phyloP scores from a whole-genome alignment of 2,888 invertebrate species.

The Malthinus flaveolus region DNA sequence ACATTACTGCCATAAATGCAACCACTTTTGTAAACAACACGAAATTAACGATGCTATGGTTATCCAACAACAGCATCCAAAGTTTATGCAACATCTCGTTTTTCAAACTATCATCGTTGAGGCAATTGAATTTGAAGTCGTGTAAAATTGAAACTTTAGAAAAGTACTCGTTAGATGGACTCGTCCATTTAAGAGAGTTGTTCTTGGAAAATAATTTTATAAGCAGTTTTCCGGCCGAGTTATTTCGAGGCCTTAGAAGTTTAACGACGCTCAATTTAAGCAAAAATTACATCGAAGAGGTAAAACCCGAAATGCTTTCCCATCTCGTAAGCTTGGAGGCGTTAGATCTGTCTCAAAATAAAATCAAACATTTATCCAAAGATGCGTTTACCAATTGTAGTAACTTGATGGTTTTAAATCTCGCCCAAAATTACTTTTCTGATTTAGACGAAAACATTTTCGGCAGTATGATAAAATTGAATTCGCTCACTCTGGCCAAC shows the following conservation, averaged over 20 bases:
- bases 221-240: not conserved
- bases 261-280: not conserved
- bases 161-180: not conserved
- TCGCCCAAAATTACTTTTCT: not conserved
- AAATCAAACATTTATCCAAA: not conserved
- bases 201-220: not conserved
- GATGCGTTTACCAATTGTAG: not conserved
- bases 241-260: not conserved
- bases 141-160: not conserved
- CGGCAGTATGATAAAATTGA: not conserved
- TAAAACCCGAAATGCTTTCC: not conserved
- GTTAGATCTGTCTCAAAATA: not conserved
- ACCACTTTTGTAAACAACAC: not conserved
- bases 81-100: not conserved
- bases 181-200: not conserved
- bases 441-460: not conserved
- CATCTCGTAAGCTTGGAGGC: not conserved
- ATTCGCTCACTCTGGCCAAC: not conserved
- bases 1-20: not conserved
- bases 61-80: not conserved
- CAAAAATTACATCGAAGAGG: not conserved
- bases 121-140: not conserved
- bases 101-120: not conserved
- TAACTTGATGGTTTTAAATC: not conserved
- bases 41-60: not conserved